Conservation (phyloP, 1,140 invertebrate genomes). For the Planococcus citri region DNA sequence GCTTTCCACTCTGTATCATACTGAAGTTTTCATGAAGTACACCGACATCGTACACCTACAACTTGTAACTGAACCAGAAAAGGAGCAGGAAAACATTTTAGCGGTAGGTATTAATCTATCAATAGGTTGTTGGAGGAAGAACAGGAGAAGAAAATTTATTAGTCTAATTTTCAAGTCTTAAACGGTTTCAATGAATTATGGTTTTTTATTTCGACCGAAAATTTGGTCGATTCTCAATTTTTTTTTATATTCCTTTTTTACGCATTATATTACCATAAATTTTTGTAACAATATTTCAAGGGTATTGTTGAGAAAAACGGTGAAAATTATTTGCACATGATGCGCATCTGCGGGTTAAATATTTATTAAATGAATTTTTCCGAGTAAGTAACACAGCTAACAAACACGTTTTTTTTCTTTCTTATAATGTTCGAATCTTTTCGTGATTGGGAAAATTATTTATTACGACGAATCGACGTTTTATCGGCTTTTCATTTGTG, state of each 20-base stretch:
- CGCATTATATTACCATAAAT: not conserved
- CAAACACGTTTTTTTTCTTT: too few relatives aligned
- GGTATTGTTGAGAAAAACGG: not conserved
- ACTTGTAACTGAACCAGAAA: too few relatives aligned
- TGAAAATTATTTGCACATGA: not conserved
- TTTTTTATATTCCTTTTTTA: not conserved
- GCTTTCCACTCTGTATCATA: too few relatives aligned
- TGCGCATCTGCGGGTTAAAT: not conserved
- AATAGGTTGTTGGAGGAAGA: too few relatives aligned
- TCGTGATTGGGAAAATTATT: not conserved
- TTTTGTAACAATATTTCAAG: not conserved
- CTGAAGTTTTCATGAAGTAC: too few relatives aligned
- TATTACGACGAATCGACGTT: not conserved
- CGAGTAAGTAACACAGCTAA: too few relatives aligned
- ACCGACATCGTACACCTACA: too few relatives aligned
- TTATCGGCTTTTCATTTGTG: not conserved
- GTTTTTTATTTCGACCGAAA: not conserved
- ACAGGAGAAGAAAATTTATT: not conserved
- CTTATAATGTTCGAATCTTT: too few relatives aligned
- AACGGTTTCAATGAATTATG: not conserved
- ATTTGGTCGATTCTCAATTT: not conserved
- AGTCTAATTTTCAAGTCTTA: not conserved
- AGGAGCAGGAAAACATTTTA: too few relatives aligned
- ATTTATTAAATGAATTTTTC: too few relatives aligned
- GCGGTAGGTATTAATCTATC: too few relatives aligned